A percentile compares a stretch with the other conserved stretches of the same genome.
Conservation (phyloP, 1,140 invertebrate species). For the Aporrectodea caliginosa region DNA sequence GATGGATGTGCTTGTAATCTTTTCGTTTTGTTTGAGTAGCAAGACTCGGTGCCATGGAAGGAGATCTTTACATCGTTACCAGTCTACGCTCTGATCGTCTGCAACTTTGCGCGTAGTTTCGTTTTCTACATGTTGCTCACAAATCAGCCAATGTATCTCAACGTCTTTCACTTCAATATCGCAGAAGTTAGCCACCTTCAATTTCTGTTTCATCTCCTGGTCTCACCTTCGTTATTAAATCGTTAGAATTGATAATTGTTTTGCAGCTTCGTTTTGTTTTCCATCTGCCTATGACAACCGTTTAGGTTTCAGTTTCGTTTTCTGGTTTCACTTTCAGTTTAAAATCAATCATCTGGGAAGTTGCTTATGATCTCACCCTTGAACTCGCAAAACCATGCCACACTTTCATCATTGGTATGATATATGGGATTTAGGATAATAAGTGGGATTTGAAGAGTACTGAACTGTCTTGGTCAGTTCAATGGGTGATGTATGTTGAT, state of each 20-base stretch:
- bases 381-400: no score
- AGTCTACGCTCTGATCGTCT: conserved; percentile 45
- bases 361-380: no score
- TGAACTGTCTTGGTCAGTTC: no score
- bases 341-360: no score
- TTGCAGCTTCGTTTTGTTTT: background rate
- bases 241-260: no score
- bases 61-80: conserved; percentile 46
- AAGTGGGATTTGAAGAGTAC: no score
- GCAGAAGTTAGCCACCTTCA: conserved; percentile 45
- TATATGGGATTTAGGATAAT: no score
- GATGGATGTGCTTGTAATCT: background rate
- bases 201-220: no score
- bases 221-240: no score
- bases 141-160: conserved; percentile 49
- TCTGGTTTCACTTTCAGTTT: no score
- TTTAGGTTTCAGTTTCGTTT: background rate
- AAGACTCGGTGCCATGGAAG: conserved; percentile 48
- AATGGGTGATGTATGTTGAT: no score
- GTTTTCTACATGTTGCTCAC: conserved; percentile 49
- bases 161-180: conserved; percentile 45
- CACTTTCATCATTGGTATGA: no score
- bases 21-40: conserved; percentile 36
- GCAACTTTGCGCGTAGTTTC: conserved; percentile 48
- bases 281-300: background rate